These are phyloP conservation scores for Parotocinclus haroldoi DNA, from an alignment of 2,797 vertebrate genomes.

Conservation along the genomic window DNA sequence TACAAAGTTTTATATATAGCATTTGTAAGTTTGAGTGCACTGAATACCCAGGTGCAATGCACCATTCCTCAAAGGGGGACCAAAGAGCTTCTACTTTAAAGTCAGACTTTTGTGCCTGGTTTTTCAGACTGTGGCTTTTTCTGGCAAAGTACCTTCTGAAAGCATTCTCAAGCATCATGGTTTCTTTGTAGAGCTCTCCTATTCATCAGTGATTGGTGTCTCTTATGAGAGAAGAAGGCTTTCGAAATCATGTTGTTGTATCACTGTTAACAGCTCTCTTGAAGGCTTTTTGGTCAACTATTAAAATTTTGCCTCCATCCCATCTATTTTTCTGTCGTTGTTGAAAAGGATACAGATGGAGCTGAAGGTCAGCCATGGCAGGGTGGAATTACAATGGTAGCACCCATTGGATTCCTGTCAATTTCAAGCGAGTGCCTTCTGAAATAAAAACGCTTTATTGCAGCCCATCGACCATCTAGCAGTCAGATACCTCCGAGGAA, in stretches of 20 bases:
- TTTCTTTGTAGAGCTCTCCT: background rate
- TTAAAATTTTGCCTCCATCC: background rate
- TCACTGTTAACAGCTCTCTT: background rate
- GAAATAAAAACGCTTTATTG: no score
- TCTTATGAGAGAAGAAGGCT: slow-evolving; percentile 4
- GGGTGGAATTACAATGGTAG: slow-evolving; percentile 58
- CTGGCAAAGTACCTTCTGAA: slow-evolving; percentile 1
- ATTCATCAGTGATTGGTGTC: background rate
- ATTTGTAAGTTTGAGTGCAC: slow-evolving; percentile 14
- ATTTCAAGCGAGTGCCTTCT: no score
- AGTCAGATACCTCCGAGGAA: no score
- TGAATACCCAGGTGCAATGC: background rate
- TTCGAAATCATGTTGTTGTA: background rate
- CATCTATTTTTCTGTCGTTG: slow-evolving; percentile 3
- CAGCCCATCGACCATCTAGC: no score
- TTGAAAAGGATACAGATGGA: slow-evolving; percentile 19
- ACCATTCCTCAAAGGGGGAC: slow-evolving; percentile 12
- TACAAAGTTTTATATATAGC: slow-evolving; percentile 8
- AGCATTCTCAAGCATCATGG: background rate
- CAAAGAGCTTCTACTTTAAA: slow-evolving; percentile 7
- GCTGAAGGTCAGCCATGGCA: slow-evolving; percentile 55
- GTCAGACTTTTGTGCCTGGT: background rate
- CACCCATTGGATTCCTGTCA: slow-evolving; percentile 5
- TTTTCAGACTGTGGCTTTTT: background rate
- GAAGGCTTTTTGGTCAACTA: slow-evolving; percentile 1